Evolutionary conservation across 2,888 invertebrate species (phyloP).

Genomic region (Ectemnius lituratus): DNA sequence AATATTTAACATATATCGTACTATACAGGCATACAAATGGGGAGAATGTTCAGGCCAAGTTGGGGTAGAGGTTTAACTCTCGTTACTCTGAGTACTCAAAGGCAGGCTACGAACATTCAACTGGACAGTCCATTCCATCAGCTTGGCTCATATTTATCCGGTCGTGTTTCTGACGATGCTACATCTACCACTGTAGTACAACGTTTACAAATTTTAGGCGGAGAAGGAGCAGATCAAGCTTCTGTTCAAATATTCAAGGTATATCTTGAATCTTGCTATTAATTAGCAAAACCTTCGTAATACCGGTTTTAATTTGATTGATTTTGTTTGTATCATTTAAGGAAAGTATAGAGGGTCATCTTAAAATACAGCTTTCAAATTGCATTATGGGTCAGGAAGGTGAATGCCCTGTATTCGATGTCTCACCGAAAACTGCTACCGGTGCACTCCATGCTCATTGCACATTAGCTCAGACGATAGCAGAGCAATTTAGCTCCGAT

Average conservation of each 20-base stretch:
- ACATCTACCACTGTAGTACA: constrained; percentile 74
- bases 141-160: constrained; percentile 68
- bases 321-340: constrained; percentile 59
- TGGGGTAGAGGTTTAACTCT: constrained; percentile 85
- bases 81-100: constrained; percentile 79
- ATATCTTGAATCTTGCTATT: background rate
- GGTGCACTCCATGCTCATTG: constrained; percentile 81
- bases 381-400: constrained; percentile 79
- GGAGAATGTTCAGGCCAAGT: constrained; percentile 85
- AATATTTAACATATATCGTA: background rate
- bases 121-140: constrained; percentile 75
- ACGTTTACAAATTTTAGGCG: constrained; percentile 72
- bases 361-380: constrained; percentile 83
- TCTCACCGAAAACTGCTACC: constrained; percentile 73
- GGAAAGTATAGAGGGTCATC: constrained; percentile 82
- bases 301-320: no score
- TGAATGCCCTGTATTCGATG: constrained; percentile 78
- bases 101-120: constrained; percentile 73
- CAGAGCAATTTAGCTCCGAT: constrained; percentile 59
- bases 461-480: constrained; percentile 77
- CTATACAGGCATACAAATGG: constrained; percentile 72
- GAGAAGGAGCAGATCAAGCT: constrained; percentile 65
- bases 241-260: constrained; percentile 67
- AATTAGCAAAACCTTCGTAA: no score
- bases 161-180: constrained; percentile 68